Conservation (phyloP, 2,888 invertebrate genomes). For the Disparrhopalites patrizii region DNA sequence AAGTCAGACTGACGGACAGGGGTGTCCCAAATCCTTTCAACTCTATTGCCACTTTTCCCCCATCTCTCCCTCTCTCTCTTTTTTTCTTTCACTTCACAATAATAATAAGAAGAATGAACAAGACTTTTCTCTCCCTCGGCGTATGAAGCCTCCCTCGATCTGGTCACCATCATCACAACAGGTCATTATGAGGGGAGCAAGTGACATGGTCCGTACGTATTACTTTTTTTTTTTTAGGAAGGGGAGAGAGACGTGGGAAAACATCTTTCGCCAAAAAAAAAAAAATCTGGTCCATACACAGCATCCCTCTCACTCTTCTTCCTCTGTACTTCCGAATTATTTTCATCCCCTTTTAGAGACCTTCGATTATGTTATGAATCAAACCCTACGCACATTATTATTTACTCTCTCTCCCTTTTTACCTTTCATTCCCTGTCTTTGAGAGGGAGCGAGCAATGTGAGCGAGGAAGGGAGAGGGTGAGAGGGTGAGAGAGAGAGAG, state of each 20-base stretch:
- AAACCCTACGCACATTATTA: background rate
- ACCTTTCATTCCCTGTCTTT: background rate
- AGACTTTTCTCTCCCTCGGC: background rate
- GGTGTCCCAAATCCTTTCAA: conserved; percentile 38
- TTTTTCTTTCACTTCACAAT: background rate
- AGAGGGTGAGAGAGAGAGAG: background rate
- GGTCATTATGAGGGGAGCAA: conserved; percentile 29
- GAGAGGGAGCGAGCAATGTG: too few relatives aligned
- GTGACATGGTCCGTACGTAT: conserved; percentile 1
- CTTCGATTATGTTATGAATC: too few relatives aligned
- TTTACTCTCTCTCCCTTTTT: background rate
- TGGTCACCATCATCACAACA: conserved; percentile 33
- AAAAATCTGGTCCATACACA: conserved; percentile 26
- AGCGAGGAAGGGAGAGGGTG: background rate
- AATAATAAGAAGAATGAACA: background rate
- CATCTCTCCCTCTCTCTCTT: conserved; percentile 8
- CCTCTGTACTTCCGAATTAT: background rate
- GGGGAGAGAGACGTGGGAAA: conserved; percentile 43
- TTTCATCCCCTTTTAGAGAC: too few relatives aligned
- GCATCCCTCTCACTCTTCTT: conserved; percentile 14
- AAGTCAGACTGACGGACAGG: conserved; percentile 31
- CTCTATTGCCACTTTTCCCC: conserved; percentile 25
- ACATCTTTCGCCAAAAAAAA: conserved; percentile 38
- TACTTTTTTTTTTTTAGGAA: too few relatives aligned
- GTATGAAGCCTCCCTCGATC: conserved; percentile 25